Evolutionary conservation across 2,797 vertebrate species (phyloP), one percentile per base, ranked within the genome.

Genomic region (Microcaecilia unicolor): DNA sequence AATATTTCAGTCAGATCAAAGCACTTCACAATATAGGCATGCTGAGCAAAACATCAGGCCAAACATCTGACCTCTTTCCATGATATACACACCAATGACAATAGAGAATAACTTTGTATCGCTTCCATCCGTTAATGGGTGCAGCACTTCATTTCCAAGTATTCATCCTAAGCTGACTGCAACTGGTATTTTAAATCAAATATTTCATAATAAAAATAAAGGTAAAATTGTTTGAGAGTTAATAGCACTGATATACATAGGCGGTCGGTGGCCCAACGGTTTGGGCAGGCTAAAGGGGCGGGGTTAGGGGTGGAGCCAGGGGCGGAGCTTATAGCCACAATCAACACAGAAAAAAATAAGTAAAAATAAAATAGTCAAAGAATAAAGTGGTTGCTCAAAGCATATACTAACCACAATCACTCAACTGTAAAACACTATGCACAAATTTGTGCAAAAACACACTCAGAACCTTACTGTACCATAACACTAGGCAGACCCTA

Each of bases 151-250:
- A 26, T 31, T 58, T 31, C 48, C 25, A n/a, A 21, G 12, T 22
- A 22, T 28, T 51, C 47, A 55, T 45, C 34, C 61, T 17, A 19
- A 18, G 44, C 33, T 26, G 25, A 22, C 15, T 44, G 37, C 28
- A 30, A 7, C 4, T 36, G 0, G 3, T 12, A 38, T 50, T 39
- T 61, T 25, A 6, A 46, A 51, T 57, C 45, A 52, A 40, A 37
- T 15, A 26, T 64, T 60, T 55, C 44, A n/a, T n/a, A 37, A 28
- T 39, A 17, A 50, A 65, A 45, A 49, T 36, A 62, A 59, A 39
- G 31, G 67, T 50, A 67, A 16, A 66, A 17, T 26, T 47, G 40
- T 58, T 56, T 19, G 22, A 28, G 43, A 26, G 35, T 47, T 10
- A 19, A 9, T 22, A 38, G 34, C 37, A 16, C 42, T 24, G 0